Evolutionary conservation across 2,797 vertebrate species (phyloP), one percentile per base, ranked within the genome.

Genomic region (Molossus molossus): DNA sequence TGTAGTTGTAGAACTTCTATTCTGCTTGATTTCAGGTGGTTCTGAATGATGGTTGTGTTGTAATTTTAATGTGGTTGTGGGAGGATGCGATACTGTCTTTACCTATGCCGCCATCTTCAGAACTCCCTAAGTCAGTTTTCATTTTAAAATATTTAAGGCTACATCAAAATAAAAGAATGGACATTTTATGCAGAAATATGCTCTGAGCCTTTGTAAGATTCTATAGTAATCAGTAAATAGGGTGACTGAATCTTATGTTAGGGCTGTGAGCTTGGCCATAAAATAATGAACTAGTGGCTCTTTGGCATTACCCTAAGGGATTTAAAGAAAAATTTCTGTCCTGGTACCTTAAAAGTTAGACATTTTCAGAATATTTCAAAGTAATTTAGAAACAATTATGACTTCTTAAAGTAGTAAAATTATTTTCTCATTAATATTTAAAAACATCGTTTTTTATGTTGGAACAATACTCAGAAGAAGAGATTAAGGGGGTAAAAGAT

Each of bases 291-390:
- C 9, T 53, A 48, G 15, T 8, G 7, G 2, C 33, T 64, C 11
- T 95, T 87, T 94, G 27, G n/a, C 5, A 1, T 94, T 84, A 64
- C 4, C 7, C 37, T 8, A 58, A 23, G n/a, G 37, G 53, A 81
- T 87, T 83, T 84, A 37, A 77, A 93, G 20, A 55, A 53, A 58
- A 29, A 45, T 80, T 6, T 27, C 20, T 75, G 27, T 77, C 45
- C 33, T 65, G 13, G 29, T 81, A 8, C 29, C 48, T 84, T 84
- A 90, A 92, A 92, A 90, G 15, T 81, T 86, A 75, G 48, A 73
- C 9, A 37, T 53, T 64, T 87, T 58, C 60, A 75, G 25, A 80
- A 87, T 75, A 86, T 48, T 92, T 92, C 17, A 94, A 91, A 85
- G 40, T 90, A 40, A 69, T 67, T 57, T 72, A 89, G 55, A 93